Conservation (phyloP, 2,113 vertebrate genomes). For the Noctilio leporinus region DNA sequence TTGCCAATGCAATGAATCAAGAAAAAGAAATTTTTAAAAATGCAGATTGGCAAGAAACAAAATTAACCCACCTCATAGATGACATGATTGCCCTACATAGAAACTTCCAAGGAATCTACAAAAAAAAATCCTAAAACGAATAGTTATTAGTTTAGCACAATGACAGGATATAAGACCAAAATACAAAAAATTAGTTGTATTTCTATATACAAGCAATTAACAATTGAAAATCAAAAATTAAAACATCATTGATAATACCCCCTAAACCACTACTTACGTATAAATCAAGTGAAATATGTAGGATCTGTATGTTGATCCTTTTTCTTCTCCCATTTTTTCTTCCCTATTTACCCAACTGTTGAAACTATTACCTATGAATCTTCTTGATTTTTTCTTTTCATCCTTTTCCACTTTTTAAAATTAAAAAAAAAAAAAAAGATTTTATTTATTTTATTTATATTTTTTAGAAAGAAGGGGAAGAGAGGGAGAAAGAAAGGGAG, state of each 20-base stretch:
- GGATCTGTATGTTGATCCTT: not conserved
- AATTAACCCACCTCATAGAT: not conserved
- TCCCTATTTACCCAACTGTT: not conserved
- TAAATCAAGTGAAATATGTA: not conserved
- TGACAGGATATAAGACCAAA: not conserved
- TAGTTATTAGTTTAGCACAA: not conserved
- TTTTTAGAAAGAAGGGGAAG: too few species aligned
- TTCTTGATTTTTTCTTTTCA: not conserved
- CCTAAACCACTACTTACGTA: not conserved
- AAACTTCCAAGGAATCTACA: not conserved
- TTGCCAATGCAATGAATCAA: not conserved
- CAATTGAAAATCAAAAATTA: not conserved
- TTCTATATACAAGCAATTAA: not conserved
- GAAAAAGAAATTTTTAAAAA: not conserved
- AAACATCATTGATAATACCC: not conserved
- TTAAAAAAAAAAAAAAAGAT: not conserved
- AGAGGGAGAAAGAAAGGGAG: too few species aligned
- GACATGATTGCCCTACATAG: not conserved
- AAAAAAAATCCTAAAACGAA: not conserved
- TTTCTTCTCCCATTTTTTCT: not conserved
- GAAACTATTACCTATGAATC: not conserved
- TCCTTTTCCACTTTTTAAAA: not conserved
- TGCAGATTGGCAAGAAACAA: not conserved
- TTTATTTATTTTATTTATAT: too few species aligned
- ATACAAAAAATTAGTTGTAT: not conserved